Conservation (phyloP, 2,797 vertebrate species). For the Dryobates pubescens region DNA sequence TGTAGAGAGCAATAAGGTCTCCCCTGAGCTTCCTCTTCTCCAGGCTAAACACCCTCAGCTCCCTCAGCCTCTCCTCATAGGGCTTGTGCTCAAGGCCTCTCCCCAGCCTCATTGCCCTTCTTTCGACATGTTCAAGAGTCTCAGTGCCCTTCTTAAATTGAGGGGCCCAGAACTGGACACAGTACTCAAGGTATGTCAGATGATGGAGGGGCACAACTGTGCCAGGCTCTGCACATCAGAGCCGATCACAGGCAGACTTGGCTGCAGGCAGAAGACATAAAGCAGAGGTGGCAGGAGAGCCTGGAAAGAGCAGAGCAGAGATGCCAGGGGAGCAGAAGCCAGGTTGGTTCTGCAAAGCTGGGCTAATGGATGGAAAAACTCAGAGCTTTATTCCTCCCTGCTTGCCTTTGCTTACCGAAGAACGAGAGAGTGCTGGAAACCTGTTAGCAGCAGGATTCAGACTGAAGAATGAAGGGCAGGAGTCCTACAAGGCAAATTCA, state of each 20-base stretch:
- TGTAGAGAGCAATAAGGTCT: too few species aligned
- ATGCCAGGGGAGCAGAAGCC: not conserved
- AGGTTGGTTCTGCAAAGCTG: not conserved
- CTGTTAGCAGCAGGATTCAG: not conserved
- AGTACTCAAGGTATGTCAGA: not conserved
- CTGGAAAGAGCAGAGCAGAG: not conserved
- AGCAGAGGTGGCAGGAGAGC: not conserved
- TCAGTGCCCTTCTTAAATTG: too few species aligned
- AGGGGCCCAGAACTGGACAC: too few species aligned
- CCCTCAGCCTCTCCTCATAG: too few species aligned
- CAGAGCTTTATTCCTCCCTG: not conserved
- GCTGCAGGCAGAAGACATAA: not conserved
- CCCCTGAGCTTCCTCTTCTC: too few species aligned
- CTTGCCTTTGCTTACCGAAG: not conserved
- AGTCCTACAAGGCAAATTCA: conserved; percentile 13
- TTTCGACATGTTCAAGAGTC: too few species aligned
- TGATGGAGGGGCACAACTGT: not conserved
- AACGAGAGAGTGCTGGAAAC: not conserved
- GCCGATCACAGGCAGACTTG: not conserved
- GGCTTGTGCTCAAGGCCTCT: too few species aligned
- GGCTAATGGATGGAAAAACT: not conserved
- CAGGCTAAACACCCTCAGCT: too few species aligned
- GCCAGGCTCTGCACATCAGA: not conserved
- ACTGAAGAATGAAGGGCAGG: not conserved
- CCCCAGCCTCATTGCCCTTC: too few species aligned